Conservation (phyloP, 2,113 vertebrate species). For the Puffinus mauretanicus region DNA sequence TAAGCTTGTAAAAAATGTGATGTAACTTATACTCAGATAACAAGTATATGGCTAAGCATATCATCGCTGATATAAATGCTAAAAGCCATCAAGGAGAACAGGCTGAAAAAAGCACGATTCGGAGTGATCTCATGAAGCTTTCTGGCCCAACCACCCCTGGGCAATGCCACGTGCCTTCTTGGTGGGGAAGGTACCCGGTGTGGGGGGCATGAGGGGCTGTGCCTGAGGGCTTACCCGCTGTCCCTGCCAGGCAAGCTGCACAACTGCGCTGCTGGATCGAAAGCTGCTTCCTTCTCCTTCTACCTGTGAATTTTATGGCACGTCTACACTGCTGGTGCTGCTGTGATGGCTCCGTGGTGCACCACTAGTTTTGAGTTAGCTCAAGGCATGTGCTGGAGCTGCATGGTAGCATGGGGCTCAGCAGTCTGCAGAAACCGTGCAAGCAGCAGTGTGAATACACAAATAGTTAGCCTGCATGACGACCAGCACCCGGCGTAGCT, state of each 20-base stretch:
- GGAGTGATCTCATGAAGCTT: not conserved
- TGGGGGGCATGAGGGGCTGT: rapidly evolving
- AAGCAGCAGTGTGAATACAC: not conserved
- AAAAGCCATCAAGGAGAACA: not conserved
- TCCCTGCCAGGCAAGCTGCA: not conserved
- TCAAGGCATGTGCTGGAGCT: not conserved
- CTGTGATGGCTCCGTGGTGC: not conserved
- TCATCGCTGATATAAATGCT: not conserved
- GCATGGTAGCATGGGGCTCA: not conserved
- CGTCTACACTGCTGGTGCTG: not conserved
- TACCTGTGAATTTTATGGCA: not conserved
- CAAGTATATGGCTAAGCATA: not conserved
- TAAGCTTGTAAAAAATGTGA: not conserved
- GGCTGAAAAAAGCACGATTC: not conserved
- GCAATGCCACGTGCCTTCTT: rapidly evolving
- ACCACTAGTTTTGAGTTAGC: not conserved
- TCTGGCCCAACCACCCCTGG: not conserved
- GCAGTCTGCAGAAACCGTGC: not conserved
- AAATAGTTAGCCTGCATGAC: not conserved
- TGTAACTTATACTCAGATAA: not conserved
- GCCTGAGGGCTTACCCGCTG: not conserved
- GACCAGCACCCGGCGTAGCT: not conserved
- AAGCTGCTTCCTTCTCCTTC: not conserved
- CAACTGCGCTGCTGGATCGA: not conserved
- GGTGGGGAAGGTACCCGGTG: not conserved